phyloP scores from a whole-genome alignment of 1,140 invertebrate genomes.

The Formica exsecta region DNA sequence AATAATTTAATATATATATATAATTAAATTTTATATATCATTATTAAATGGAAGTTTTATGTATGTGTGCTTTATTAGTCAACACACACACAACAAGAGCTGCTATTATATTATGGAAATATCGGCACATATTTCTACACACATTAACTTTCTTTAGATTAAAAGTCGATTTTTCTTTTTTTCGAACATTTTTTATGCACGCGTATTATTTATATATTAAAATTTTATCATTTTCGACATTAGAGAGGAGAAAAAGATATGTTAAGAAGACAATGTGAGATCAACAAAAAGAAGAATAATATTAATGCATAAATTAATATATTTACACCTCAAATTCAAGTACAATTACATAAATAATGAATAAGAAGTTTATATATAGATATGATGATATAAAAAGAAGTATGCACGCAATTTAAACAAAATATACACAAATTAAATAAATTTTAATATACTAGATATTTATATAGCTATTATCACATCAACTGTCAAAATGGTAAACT shows the following conservation, averaged over 20 bases:
- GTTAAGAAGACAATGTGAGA: neutral
- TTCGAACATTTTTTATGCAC: neutral
- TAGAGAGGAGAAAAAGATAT: neutral
- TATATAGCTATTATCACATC: slow-evolving; percentile 4
- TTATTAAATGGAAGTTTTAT: neutral
- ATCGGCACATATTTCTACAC: slow-evolving; percentile 13
- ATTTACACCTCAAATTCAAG: slow-evolving; percentile 54
- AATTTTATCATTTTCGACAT: slow-evolving; percentile 7
- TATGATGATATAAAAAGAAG: slow-evolving; percentile 31
- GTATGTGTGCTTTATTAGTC: neutral
- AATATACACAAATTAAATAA: slow-evolving; percentile 15
- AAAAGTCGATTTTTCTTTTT: neutral
- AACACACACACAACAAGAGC: slow-evolving; percentile 1
- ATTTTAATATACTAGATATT: slow-evolving; percentile 38
- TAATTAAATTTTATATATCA: neutral
- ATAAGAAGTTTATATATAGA: slow-evolving; percentile 20
- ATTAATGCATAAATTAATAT: slow-evolving; percentile 56
- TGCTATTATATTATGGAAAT: slow-evolving; percentile 36
- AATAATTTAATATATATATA: slow-evolving; percentile 5
- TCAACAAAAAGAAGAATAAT: slow-evolving; percentile 26
- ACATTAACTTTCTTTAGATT: slow-evolving; percentile 36
- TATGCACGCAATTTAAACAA: slow-evolving; percentile 35
- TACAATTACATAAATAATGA: slow-evolving; percentile 52
- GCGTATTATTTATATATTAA: neutral
- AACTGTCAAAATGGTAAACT: slow-evolving; percentile 15